Base-by-base conservation (phyloP, 2,113 vertebrate genomes). In the Theropithecus gelada region DNA sequence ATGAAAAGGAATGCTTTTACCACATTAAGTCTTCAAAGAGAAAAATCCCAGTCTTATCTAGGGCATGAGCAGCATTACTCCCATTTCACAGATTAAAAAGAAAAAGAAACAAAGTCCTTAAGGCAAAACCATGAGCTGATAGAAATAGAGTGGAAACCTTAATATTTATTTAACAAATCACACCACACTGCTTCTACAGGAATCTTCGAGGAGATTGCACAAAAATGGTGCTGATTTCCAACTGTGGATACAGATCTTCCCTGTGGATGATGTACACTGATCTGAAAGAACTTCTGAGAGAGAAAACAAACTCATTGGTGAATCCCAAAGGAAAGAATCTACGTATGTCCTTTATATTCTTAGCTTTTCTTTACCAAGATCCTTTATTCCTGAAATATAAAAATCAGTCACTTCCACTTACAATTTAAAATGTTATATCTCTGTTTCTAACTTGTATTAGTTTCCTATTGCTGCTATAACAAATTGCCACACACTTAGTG, bases 1-100 rank as follows among this genome's bases (percentile, higher is more conserved):
- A 80, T 86, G 87, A 45, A 92, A 96, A 61, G 72, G 45, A 72
- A 52, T 85, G 86, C 66, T 92, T 81, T 79, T 91, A 43, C 89
- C 64, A 43, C 45, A 91, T 57, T 10, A 94, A 84, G 50, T 48
- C 52, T 81, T 64, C 78, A 64, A 80, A 94, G 35, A 93, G 92
- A 93, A 93, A 93, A 85, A 83, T 7, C 14, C 12, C 43, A 68
- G 20, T 17, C 5, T 78, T 27, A 43, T 59, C 38, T 45, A 30
- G 40, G 40, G 8, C 68, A 85, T 94, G 32, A 92, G 30, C 75
- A 96, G 57, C 23, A 73, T 88, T 80, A 73, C 30, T 93, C 59
- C 38, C 40, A 72, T 88, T 92, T 82, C 89, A 73, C 40, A 64
- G 93, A 50, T 59, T 38, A 2, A 35, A 52, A 48, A 55, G 48